Evolutionary conservation across 2,113 vertebrate species (phyloP), one percentile per base, ranked within the genome.

Genomic region (Ardeotis arabs): DNA sequence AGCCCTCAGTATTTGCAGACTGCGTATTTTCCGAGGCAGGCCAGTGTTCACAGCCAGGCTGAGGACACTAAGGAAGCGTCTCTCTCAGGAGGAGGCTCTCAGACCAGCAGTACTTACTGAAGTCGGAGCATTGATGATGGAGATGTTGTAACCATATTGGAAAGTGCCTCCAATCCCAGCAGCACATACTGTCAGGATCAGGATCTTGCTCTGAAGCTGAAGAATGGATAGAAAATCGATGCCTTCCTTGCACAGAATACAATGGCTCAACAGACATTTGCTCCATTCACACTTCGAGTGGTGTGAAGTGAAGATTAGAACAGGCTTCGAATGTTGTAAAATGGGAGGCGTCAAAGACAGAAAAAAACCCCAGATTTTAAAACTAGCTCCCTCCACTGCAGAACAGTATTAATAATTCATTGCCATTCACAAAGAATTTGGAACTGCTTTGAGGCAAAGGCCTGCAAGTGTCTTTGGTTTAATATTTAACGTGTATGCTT

Each of bases 111-210:
- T 24, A 96, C 99, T 95, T 97, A 99, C 99, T 55, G 74, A 80
- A 56, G 98, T 99, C 2, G 99, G 99, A 78, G 99, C 97, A 44
- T 99, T 99, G 98, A 99, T 99, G 91, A 99, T 98, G 60, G 99
- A 98, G 17, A 99, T 98, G 96, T 99, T 99, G 97, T 99, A 99
- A 45, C 99, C 99, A 31, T 99, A 99, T 7, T 99, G 99, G 91
- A 99, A 98, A 52, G 99, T 99, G 84, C 99, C 99, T 76, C 99
- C 99, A 82, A 99, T 98, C 53, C 98, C 98, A 68, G 99, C 98
- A 2, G 99, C 98, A 44, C 98, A 98, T 95, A 99, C 93, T 79
- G 98, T 99, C 56, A 99, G 97, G 81, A 98, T 95, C 95, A 99
- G 95, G 70, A 97, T 98, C 91, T 97, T 96, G 90, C 88, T 82